A percentile compares a stretch with the other conserved stretches of the same genome.
Evolutionary conservation across 2,113 vertebrate species (phyloP).

Genomic region (Thomomys bottae): DNA sequence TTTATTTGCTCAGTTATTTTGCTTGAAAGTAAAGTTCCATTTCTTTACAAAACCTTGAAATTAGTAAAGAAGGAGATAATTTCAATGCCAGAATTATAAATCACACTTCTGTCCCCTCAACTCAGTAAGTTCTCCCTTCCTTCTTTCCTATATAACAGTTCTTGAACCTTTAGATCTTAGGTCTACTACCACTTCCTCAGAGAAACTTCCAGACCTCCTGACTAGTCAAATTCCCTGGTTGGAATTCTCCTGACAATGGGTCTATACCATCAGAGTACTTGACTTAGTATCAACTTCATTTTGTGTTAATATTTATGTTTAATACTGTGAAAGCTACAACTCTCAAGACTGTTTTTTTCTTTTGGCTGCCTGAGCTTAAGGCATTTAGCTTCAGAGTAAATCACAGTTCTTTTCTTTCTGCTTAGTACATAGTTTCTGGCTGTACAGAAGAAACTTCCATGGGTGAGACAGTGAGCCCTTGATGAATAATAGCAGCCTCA

Average conservation of each 20-base stretch:
- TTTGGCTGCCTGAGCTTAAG: not conserved
- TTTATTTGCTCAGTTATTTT: constrained; percentile 16
- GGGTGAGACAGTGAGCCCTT: not conserved
- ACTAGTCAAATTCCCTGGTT: not conserved
- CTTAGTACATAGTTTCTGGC: constrained; percentile 24
- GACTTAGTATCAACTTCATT: not conserved
- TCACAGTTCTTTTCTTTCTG: constrained; percentile 8
- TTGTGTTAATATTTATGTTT: not conserved
- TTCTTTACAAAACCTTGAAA: constrained; percentile 30
- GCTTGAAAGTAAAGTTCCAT: not conserved
- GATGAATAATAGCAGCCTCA: not conserved
- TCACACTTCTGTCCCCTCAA: not conserved
- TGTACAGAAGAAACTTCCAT: constrained; percentile 22
- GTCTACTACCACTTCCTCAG: not conserved
- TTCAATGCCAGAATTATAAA: not conserved
- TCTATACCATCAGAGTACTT: not conserved
- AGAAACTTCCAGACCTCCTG: not conserved
- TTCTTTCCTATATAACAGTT: not conserved
- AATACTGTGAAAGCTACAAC: not conserved
- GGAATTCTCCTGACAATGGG: not conserved
- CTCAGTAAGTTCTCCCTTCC: not conserved
- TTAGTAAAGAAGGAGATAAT: not conserved
- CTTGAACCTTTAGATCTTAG: not conserved
- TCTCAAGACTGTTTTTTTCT: not conserved
- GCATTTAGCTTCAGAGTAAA: constrained; percentile 1